Percentiles rank a stretch among this genome's conserved stretches.
phyloP scores from a whole-genome alignment of 2,797 vertebrate genomes.

The Emydoidea blandingii region DNA sequence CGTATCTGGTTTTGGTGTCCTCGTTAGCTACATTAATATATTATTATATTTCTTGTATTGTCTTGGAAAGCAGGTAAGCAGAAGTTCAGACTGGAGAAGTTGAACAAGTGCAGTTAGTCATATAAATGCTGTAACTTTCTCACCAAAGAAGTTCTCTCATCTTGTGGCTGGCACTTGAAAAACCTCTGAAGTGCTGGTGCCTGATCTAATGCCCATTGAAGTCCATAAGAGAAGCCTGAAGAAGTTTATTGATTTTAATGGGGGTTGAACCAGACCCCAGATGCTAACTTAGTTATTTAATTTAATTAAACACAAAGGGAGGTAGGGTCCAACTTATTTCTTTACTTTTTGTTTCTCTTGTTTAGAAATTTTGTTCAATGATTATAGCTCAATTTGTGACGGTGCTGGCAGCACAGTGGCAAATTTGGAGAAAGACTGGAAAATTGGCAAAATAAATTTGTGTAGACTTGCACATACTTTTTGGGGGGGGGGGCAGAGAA shows the following conservation, averaged over 20 bases:
- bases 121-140: not conserved
- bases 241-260: not conserved
- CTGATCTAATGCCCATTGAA: not conserved
- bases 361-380: not conserved
- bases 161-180: not conserved
- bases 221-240: not conserved
- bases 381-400: not conserved
- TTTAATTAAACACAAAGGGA: not conserved
- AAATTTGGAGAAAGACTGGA: not conserved
- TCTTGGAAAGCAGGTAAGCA: not conserved
- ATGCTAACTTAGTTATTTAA: not conserved
- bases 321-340: not conserved
- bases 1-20: not conserved
- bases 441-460: not conserved
- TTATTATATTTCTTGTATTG: not conserved
- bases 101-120: not conserved
- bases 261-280: not conserved
- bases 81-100: not conserved
- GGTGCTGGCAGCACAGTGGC: not conserved
- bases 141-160: not conserved
- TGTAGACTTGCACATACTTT: not conserved
- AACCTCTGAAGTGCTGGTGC: not conserved
- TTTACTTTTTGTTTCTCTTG: not conserved
- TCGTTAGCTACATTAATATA: not conserved
- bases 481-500: rapidly evolving